Conservation (phyloP, 2,797 vertebrate species). For the Cirrhinus molitorella region DNA sequence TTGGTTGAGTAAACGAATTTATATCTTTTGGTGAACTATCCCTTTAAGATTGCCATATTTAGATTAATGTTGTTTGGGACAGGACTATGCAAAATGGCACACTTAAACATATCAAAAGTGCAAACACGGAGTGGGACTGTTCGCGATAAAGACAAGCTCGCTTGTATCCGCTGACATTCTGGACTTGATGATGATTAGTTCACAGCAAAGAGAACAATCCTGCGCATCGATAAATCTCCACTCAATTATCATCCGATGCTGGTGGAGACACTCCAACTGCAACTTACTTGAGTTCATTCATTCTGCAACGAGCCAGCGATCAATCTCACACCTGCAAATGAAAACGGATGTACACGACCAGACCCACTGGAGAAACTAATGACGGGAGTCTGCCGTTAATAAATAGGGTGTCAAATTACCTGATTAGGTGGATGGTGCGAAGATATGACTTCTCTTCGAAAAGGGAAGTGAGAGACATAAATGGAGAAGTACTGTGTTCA, state of each 20-base stretch:
- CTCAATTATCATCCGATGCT: constrained; percentile 70
- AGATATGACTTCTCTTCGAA: constrained; percentile 8
- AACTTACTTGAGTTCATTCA: constrained; percentile 68
- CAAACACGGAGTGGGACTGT: not conserved
- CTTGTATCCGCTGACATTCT: constrained; percentile 10
- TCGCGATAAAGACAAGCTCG: not conserved
- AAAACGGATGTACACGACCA: constrained; percentile 63
- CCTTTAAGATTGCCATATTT: no score
- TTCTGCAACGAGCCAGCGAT: constrained; percentile 69
- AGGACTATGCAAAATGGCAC: not conserved
- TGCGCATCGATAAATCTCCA: constrained; percentile 70
- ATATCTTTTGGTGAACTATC: no score
- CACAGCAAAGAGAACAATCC: constrained; percentile 23
- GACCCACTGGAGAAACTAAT: constrained; percentile 47
- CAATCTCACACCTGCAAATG: constrained; percentile 71
- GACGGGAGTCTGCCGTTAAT: constrained; percentile 70
- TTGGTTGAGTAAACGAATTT: no score
- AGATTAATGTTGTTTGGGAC: no score
- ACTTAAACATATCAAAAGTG: not conserved
- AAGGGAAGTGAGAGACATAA: not conserved
- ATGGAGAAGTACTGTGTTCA: not conserved
- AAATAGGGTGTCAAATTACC: constrained; percentile 58
- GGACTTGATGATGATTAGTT: constrained; percentile 24
- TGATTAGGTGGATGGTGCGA: constrained; percentile 27
- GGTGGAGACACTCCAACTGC: constrained; percentile 68